A percentile compares a stretch with the other conserved stretches of the same genome.
Evolutionary conservation across 1,140 invertebrate species (phyloP).

Genomic region (Trichogramma pretiosum): DNA sequence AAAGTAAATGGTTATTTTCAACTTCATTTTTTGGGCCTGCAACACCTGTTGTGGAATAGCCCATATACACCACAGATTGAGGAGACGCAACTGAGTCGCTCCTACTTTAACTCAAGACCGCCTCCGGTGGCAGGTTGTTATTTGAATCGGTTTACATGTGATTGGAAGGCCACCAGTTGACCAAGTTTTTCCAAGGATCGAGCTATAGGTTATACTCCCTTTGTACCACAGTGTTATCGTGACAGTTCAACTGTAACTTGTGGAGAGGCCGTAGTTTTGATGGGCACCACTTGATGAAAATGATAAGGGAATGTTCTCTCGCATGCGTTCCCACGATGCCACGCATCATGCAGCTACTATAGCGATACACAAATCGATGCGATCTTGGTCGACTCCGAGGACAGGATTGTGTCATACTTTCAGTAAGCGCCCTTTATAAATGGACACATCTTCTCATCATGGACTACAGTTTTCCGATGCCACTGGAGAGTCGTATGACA

Average conservation of each 20-base stretch:
- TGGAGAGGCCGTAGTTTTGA: no score
- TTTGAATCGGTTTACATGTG: no score
- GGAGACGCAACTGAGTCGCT: neutral
- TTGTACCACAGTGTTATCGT: neutral
- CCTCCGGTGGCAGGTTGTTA: neutral
- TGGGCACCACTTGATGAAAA: no score
- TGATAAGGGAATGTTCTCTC: no score
- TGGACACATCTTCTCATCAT: neutral
- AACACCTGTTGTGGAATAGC: no score
- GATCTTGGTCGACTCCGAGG: neutral
- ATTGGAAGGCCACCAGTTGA: no score
- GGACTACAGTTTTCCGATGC: neutral
- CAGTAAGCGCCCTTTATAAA: neutral
- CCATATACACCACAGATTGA: neutral
- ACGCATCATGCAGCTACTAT: neutral
- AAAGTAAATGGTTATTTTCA: no score
- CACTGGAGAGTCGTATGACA: no score
- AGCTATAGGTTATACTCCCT: neutral
- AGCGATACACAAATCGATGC: neutral
- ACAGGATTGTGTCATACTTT: neutral
- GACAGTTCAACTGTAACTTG: neutral
- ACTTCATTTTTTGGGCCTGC: no score
- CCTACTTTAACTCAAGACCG: neutral
- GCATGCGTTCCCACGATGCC: no score
- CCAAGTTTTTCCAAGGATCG: neutral